Evolutionary conservation across 2,797 vertebrate species (phyloP).

Genomic region (Masticophis lateralis): DNA sequence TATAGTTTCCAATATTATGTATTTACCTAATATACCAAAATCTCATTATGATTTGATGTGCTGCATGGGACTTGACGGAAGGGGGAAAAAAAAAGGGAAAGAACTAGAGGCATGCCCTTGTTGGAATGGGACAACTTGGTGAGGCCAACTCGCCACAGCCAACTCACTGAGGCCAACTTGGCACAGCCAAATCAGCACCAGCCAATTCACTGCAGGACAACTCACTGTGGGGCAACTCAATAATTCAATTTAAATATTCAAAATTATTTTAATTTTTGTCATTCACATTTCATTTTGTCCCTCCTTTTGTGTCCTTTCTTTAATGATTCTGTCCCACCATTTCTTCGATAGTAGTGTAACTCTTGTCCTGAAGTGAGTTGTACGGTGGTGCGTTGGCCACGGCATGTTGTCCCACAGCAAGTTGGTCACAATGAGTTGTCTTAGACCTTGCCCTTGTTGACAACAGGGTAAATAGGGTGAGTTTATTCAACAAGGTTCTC

Average conservation of each 20-base stretch:
- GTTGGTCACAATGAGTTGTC: not conserved
- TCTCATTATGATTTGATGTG: not conserved
- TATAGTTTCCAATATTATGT: not conserved
- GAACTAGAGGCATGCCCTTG: not conserved
- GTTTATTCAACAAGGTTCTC: not conserved
- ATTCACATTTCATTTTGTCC: not conserved
- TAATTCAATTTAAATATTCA: not conserved
- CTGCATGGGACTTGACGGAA: not conserved
- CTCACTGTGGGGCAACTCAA: not conserved
- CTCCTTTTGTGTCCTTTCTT: not conserved
- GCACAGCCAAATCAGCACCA: no score
- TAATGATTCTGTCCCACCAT: not conserved
- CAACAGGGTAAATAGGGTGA: not conserved
- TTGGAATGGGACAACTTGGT: not conserved
- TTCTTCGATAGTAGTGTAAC: not conserved
- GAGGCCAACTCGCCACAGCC: no score
- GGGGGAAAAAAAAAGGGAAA: not conserved
- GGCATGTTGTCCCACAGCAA: not conserved
- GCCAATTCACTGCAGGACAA: no score
- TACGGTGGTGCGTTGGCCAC: not conserved
- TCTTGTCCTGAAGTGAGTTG: not conserved
- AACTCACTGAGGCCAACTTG: no score
- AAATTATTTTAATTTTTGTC: not conserved
- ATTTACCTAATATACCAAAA: not conserved
- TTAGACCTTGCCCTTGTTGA: not conserved